These are phyloP conservation scores for Anastatus disparis DNA, from an alignment of 1,140 invertebrate species.

Conservation along the genomic window DNA sequence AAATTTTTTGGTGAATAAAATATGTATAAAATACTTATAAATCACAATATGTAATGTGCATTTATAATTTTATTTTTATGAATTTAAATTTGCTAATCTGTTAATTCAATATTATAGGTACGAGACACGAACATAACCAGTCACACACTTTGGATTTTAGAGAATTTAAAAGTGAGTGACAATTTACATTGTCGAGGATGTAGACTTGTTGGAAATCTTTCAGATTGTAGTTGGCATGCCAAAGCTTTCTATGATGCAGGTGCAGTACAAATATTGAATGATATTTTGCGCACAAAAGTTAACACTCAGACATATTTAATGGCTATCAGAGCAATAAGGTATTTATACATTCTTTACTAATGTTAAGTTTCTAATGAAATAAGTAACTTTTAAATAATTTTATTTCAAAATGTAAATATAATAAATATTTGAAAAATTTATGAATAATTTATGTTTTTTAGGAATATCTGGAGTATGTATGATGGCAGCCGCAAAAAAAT, in stretches of 20 bases:
- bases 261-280: conserved; percentile 43
- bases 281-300: conserved; percentile 46
- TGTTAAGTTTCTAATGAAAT: neutral
- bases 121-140: conserved; percentile 49
- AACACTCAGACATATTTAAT: conserved; percentile 53
- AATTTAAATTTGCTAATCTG: neutral
- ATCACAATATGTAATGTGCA: too few species aligned
- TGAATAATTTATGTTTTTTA: conserved; percentile 39
- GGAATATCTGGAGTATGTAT: conserved; percentile 57
- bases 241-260: conserved; percentile 53
- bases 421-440: conserved; percentile 1
- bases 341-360: conserved; percentile 11
- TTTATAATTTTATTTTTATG: too few species aligned
- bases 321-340: conserved; percentile 58
- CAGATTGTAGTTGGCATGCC: conserved; percentile 54
- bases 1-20: too few species aligned
- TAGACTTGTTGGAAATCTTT: conserved; percentile 59
- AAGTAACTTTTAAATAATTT: neutral
- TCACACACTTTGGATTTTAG: conserved; percentile 53
- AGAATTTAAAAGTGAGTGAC: conserved; percentile 47
- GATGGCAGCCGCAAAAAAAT: conserved; percentile 53
- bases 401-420: neutral
- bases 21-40: too few species aligned
- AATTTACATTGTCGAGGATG: conserved; percentile 58
- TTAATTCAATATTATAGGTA: conserved; percentile 47